Evolutionary conservation across 1,140 invertebrate genomes (phyloP).

Genomic region (Drosophila bocqueti): DNA sequence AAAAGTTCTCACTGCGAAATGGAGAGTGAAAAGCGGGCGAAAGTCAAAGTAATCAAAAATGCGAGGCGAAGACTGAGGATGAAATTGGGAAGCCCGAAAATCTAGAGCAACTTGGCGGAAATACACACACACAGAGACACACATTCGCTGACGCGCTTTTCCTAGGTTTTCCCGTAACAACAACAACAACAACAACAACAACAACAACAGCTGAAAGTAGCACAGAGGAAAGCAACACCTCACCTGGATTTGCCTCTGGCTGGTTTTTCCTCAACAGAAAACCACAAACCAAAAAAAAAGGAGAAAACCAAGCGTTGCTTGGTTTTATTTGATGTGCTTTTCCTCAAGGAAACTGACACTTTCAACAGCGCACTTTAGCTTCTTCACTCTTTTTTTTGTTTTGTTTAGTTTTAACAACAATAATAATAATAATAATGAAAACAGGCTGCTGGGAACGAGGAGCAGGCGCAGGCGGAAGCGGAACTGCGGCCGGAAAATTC

Average conservation of each 20-base stretch:
- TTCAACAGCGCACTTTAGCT: neutral
- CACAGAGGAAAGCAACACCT: conserved; percentile 17
- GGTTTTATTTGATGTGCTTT: neutral
- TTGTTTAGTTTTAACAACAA: conserved; percentile 3
- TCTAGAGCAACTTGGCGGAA: conserved; percentile 59
- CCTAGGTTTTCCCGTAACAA: conserved; percentile 1
- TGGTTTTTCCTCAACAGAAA: neutral
- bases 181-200: conserved; percentile 5
- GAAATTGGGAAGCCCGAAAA: conserved; percentile 37
- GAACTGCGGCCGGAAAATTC: conserved; percentile 25
- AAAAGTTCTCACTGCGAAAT: conserved; percentile 45
- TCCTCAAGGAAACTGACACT: neutral
- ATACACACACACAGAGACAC: conserved; percentile 13
- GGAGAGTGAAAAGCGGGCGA: conserved; percentile 44
- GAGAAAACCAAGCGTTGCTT: neutral
- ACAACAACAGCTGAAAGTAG: conserved; percentile 11
- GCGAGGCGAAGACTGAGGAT: conserved; percentile 17
- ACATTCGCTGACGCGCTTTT: conserved; percentile 3
- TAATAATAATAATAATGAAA: conserved; percentile 19
- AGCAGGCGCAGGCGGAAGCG: conserved; percentile 26
- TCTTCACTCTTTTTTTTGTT: too few species aligned
- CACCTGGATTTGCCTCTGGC: conserved; percentile 9
- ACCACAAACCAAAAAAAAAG: neutral
- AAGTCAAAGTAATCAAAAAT: conserved; percentile 68
- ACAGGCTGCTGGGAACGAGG: conserved; percentile 20